phyloP scores from a whole-genome alignment of 2,888 invertebrate genomes.

The Stenichneumon culpator region DNA sequence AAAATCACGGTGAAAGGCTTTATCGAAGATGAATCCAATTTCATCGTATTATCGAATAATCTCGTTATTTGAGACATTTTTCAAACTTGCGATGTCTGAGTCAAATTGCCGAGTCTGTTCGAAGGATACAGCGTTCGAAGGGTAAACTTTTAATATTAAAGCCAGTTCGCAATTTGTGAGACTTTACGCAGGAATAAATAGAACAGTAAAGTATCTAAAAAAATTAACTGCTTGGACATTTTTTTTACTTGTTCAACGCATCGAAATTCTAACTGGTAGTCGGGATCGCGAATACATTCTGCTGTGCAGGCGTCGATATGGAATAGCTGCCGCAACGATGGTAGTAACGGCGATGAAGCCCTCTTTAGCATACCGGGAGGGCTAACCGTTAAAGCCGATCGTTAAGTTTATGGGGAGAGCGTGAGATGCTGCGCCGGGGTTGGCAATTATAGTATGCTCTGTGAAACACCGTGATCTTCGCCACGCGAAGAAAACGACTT shows the following conservation, averaged over 20 bases:
- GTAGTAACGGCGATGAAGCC: slow-evolving; percentile 55
- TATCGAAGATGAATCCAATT: slow-evolving; percentile 62
- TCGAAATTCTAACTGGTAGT: slow-evolving; percentile 8
- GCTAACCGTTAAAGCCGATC: slow-evolving; percentile 80
- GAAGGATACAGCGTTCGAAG: background rate
- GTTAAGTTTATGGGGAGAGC: slow-evolving; percentile 83
- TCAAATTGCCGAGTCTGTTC: too few species aligned
- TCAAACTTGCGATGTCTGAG: too few species aligned
- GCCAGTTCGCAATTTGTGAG: background rate
- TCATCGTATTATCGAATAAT: background rate
- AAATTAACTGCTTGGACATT: background rate
- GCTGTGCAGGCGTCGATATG: slow-evolving; percentile 25
- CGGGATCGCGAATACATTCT: slow-evolving; percentile 12
- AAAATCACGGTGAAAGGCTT: slow-evolving; percentile 26
- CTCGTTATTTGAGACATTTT: background rate
- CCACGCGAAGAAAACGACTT: slow-evolving; percentile 77
- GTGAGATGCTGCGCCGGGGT: slow-evolving; percentile 75
- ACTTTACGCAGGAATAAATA: background rate
- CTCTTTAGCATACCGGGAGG: slow-evolving; percentile 79
- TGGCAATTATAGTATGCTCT: slow-evolving; percentile 81
- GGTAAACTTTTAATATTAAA: background rate
- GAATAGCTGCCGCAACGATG: slow-evolving; percentile 47
- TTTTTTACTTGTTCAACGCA: slow-evolving; percentile 1
- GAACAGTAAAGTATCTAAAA: background rate
- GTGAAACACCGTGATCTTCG: slow-evolving; percentile 82